phyloP scores from a whole-genome alignment of 2,888 invertebrate genomes.

The Sphaerophoria rueppellii region DNA sequence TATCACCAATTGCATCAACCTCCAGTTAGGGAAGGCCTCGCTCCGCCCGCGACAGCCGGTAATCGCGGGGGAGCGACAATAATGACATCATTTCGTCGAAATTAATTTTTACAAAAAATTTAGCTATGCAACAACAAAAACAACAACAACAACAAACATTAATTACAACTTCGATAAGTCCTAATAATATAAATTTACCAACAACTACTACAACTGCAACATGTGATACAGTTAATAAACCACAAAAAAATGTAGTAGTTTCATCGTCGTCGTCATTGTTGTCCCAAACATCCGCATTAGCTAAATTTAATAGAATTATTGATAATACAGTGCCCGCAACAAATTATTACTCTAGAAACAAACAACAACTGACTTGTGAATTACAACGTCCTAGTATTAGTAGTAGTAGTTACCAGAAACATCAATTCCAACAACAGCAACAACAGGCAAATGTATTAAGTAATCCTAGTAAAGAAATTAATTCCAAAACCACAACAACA shows the following conservation, averaged over 20 bases:
- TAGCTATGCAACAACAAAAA: constrained; percentile 80
- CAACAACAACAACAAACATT: constrained; percentile 74
- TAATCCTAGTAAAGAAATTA: constrained; percentile 70
- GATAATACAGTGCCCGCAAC: constrained; percentile 79
- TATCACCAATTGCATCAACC: constrained; percentile 93
- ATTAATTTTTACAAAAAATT: constrained; percentile 82
- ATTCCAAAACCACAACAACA: constrained; percentile 60
- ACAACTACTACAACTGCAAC: constrained; percentile 76
- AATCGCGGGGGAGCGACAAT: constrained; percentile 83
- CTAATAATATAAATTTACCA: constrained; percentile 75
- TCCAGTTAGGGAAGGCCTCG: constrained; percentile 93
- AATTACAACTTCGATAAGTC: constrained; percentile 71
- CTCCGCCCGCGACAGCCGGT: constrained; percentile 84
- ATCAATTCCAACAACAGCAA: constrained; percentile 73
- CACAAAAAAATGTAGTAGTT: constrained; percentile 66
- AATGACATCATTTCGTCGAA: constrained; percentile 83
- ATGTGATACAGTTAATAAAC: constrained; percentile 65
- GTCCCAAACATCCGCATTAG: constrained; percentile 80
- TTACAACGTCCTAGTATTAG: constrained; percentile 49
- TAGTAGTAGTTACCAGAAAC: constrained; percentile 63
- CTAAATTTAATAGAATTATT: constrained; percentile 82
- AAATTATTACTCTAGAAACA: constrained; percentile 74
- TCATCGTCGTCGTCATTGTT: constrained; percentile 76
- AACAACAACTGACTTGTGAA: constrained; percentile 41
- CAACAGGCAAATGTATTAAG: constrained; percentile 68